These are phyloP conservation scores for Meloidogyne chitwoodi DNA, from an alignment of 1,140 invertebrate genomes.

Conservation along the genomic window DNA sequence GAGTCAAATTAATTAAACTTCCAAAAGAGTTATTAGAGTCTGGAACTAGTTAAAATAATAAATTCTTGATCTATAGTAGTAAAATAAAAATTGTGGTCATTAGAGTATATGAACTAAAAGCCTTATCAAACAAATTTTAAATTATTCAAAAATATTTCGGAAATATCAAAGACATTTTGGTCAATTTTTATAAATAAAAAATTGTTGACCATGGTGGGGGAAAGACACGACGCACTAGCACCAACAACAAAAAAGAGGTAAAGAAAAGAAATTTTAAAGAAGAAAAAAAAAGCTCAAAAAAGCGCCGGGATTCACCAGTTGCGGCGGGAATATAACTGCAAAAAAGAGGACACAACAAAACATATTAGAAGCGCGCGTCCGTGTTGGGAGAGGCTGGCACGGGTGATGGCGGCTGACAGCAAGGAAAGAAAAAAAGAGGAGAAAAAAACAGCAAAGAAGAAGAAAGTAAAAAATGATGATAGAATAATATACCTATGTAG, in stretches of 20 bases:
- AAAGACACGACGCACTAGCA: not conserved
- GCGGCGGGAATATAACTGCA: not conserved
- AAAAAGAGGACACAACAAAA: not conserved
- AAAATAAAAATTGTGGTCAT: too few relatives aligned
- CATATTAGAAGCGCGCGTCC: not conserved
- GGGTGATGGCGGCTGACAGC: not conserved
- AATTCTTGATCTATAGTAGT: too few relatives aligned
- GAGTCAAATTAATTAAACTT: too few relatives aligned
- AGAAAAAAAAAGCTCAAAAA: not conserved
- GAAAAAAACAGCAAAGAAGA: not conserved
- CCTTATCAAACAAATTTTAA: too few relatives aligned
- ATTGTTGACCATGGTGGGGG: too few relatives aligned
- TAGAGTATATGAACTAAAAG: too few relatives aligned
- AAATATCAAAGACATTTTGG: too few relatives aligned
- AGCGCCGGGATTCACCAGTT: not conserved
- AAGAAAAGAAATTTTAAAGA: not conserved
- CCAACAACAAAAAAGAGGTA: not conserved
- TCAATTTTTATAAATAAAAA: too few relatives aligned
- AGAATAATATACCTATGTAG: not conserved
- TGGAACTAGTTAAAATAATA: too few relatives aligned
- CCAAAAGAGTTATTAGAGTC: too few relatives aligned
- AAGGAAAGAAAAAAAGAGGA: not conserved
- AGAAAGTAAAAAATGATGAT: not conserved
- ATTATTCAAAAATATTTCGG: too few relatives aligned
- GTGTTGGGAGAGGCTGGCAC: constrained; percentile 8